Evolutionary conservation across 2,888 invertebrate species (phyloP).

Genomic region (Heliconius ethilla): DNA sequence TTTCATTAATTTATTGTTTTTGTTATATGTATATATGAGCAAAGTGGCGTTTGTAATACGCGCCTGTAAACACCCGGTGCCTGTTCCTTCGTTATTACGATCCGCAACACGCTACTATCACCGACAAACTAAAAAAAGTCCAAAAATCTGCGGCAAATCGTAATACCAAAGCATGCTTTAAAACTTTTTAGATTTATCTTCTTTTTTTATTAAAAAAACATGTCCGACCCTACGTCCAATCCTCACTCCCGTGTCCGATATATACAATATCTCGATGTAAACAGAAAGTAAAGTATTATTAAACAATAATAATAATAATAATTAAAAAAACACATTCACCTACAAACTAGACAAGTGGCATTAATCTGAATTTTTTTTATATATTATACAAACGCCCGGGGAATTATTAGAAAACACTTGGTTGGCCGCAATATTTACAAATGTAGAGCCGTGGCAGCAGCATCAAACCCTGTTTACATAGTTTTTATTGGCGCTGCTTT

Average conservation of each 20-base stretch:
- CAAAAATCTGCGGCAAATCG: background rate
- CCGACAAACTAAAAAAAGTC: background rate
- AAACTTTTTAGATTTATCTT: background rate
- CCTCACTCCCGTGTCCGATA: slow-evolving; percentile 60
- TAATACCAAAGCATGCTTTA: background rate
- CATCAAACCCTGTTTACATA: slow-evolving; percentile 24
- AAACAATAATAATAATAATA: slow-evolving; percentile 69
- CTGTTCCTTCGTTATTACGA: slow-evolving; percentile 22
- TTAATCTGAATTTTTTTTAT: slow-evolving; percentile 40
- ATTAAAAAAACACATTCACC: slow-evolving; percentile 74
- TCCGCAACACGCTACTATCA: slow-evolving; percentile 7
- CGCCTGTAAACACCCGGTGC: slow-evolving; percentile 74
- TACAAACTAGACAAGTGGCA: slow-evolving; percentile 75
- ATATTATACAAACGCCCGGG: slow-evolving; percentile 23
- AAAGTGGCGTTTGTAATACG: slow-evolving; percentile 52
- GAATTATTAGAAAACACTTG: slow-evolving; percentile 8
- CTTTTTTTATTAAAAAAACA: background rate
- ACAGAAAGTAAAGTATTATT: slow-evolving; percentile 66
- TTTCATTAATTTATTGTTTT: background rate
- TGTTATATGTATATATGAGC: slow-evolving; percentile 27
- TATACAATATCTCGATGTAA: slow-evolving; percentile 58
- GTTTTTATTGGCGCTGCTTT: background rate
- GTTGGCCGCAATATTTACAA: slow-evolving; percentile 46
- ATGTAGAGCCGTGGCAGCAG: slow-evolving; percentile 19
- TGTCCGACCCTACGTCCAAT: slow-evolving; percentile 35